Evolutionary conservation across 2,888 invertebrate genomes (phyloP).

Genomic region (Aporophyla lueneburgensis): DNA sequence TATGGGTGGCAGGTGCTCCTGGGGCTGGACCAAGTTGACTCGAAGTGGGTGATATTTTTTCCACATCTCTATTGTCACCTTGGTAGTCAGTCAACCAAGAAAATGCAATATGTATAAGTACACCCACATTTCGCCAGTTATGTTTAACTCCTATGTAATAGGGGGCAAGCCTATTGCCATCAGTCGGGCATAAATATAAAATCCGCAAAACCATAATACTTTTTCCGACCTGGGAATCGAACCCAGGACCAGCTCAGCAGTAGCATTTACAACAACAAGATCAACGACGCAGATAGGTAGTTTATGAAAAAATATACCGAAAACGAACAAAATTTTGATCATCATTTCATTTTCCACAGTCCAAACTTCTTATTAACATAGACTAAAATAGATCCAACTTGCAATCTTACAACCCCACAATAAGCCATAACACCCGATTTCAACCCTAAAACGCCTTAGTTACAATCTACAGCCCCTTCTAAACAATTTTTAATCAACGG

Average conservation of each 20-base stretch:
- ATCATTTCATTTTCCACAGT: too few species aligned
- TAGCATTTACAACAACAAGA: too few species aligned
- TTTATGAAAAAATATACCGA: neutral
- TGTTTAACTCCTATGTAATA: too few species aligned
- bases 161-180: too few species aligned
- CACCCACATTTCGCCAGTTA: too few species aligned
- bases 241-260: too few species aligned
- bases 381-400: neutral
- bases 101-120: too few species aligned
- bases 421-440: neutral
- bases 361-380: neutral
- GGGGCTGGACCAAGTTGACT: neutral
- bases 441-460: neutral
- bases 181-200: too few species aligned
- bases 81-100: neutral
- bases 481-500: slow-evolving; percentile 63
- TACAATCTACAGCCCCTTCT: neutral
- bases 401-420: neutral
- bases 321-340: too few species aligned
- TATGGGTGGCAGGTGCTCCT: neutral
- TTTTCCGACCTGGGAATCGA: too few species aligned
- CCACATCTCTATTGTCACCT: neutral
- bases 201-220: too few species aligned
- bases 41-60: neutral
- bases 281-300: too few species aligned